Percentiles rank a stretch among this genome's conserved stretches.
Conservation (phyloP, 2,113 vertebrate genomes). For the Hyaena hyaena region DNA sequence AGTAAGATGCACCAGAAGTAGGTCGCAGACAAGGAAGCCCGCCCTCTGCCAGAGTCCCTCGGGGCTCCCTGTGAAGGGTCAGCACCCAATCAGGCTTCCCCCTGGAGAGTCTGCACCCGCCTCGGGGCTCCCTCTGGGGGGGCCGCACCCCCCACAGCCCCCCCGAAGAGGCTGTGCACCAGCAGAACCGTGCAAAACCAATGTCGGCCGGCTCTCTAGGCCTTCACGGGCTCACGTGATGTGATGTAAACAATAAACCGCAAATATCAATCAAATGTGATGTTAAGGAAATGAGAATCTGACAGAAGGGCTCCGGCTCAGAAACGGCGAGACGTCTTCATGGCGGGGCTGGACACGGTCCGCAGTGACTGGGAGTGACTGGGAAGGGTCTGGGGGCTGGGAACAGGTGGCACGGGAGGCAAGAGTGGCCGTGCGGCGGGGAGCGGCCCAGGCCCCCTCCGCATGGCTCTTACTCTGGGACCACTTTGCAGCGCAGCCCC, state of each 20-base stretch:
- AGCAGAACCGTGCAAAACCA: accelerated
- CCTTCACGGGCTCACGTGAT: neutral
- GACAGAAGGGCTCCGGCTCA: neutral
- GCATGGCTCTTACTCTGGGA: accelerated
- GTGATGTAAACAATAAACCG: neutral
- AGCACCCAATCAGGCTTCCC: no score
- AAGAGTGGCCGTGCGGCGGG: accelerated
- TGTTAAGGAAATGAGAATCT: neutral
- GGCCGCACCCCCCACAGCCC: accelerated
- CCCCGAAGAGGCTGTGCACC: neutral
- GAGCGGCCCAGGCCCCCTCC: accelerated
- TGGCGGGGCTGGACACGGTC: accelerated
- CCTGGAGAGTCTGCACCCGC: no score
- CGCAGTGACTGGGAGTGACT: no score
- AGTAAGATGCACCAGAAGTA: neutral
- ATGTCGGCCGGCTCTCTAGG: neutral
- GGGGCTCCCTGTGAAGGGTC: no score
- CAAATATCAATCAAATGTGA: neutral
- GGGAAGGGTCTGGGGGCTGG: accelerated
- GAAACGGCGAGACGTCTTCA: neutral
- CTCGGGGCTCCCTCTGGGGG: no score
- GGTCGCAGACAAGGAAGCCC: accelerated
- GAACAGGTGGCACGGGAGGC: accelerated
- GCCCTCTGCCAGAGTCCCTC: accelerated
- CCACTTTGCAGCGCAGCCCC: neutral